These are phyloP conservation scores for Meghimatium bilineatum DNA, from an alignment of 2,888 invertebrate species.

Conservation along the genomic window DNA sequence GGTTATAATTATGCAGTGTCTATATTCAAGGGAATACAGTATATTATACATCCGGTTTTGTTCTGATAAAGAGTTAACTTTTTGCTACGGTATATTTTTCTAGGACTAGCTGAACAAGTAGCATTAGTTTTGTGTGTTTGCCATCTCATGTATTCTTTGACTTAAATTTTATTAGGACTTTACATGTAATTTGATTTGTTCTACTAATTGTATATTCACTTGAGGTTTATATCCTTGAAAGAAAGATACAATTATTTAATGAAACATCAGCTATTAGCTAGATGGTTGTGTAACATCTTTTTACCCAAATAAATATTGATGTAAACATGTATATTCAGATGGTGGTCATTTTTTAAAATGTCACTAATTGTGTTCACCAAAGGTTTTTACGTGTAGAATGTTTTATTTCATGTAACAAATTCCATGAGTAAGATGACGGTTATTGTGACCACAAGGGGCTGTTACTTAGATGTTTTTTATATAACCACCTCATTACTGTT, in stretches of 20 bases:
- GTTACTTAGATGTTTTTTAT: background rate
- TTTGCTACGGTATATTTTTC: background rate
- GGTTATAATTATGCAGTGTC: conserved; percentile 2
- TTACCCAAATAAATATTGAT: background rate
- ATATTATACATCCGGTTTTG: background rate
- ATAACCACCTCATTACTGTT: background rate
- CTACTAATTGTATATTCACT: background rate
- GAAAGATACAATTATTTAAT: background rate
- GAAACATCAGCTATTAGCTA: background rate
- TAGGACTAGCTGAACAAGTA: background rate
- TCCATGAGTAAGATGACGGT: background rate
- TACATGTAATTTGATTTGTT: background rate
- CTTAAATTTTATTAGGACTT: background rate
- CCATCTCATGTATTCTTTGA: background rate
- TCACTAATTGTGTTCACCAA: background rate
- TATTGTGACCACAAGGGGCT: background rate
- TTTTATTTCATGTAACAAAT: background rate
- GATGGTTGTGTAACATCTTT: background rate
- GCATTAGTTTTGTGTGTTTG: background rate
- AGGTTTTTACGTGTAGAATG: no score
- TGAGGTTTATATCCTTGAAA: background rate
- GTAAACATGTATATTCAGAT: no score
- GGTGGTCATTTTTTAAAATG: background rate
- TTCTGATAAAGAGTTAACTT: background rate
- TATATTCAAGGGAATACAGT: background rate